A percentile compares a stretch with the other conserved stretches of the same genome.
These are phyloP conservation scores for Trematomus bernacchii DNA, from an alignment of 2,797 vertebrate species.

Conservation along the genomic window DNA sequence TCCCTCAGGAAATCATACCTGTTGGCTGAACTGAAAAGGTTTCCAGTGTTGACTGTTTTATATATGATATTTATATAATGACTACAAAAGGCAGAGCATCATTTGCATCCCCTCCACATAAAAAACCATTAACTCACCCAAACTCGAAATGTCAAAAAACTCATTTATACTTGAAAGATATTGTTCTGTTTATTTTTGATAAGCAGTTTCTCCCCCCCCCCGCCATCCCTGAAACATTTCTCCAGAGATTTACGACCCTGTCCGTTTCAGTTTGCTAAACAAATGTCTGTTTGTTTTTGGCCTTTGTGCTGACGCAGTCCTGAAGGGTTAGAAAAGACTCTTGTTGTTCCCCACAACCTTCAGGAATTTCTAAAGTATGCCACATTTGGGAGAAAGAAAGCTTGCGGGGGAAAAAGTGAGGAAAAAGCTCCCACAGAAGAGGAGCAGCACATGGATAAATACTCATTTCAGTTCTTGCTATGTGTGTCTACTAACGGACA, in stretches of 20 bases:
- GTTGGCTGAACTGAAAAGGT: constrained; percentile 14
- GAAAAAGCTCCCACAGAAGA: constrained; percentile 35
- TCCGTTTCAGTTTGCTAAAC: constrained; percentile 73
- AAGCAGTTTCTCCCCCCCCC: constrained; percentile 25
- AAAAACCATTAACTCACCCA: background rate
- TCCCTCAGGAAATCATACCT: constrained; percentile 43
- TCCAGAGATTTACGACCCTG: constrained; percentile 57
- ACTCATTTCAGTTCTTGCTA: constrained; percentile 31
- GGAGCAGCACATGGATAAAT: constrained; percentile 37
- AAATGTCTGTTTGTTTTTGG: constrained; percentile 78
- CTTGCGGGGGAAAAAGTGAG: background rate
- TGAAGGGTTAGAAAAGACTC: constrained; percentile 48
- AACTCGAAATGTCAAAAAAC: constrained; percentile 21
- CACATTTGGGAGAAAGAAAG: constrained; percentile 37
- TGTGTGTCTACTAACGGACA: constrained; percentile 24
- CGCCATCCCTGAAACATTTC: constrained; percentile 41
- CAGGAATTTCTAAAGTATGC: constrained; percentile 61
- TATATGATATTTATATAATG: constrained; percentile 48
- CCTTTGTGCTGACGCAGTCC: constrained; percentile 62
- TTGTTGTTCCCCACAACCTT: constrained; percentile 54
- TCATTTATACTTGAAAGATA: constrained; percentile 5
- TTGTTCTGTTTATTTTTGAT: constrained; percentile 26
- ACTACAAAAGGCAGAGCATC: constrained; percentile 15
- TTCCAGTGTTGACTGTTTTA: constrained; percentile 18
- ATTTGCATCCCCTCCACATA: background rate